Evolutionary conservation across 2,888 invertebrate genomes (phyloP).

Genomic region (Drosophila pullipes): DNA sequence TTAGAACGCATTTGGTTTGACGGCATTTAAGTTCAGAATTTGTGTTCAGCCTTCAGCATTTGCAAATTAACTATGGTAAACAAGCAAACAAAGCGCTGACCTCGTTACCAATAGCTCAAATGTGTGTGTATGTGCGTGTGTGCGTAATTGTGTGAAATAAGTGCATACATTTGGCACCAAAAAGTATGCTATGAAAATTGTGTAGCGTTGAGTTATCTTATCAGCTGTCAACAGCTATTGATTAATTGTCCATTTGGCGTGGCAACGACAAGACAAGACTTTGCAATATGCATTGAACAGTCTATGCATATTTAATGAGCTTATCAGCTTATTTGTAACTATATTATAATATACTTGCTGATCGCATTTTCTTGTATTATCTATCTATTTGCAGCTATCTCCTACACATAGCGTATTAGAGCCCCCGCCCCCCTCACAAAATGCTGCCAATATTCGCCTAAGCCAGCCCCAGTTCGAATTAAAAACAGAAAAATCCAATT

Average conservation of each 20-base stretch:
- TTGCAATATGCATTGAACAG: not conserved
- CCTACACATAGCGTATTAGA: constrained; percentile 36
- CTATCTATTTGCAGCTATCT: constrained; percentile 47
- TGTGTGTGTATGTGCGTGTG: constrained; percentile 1
- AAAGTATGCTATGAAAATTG: constrained; percentile 53
- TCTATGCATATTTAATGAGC: constrained; percentile 25
- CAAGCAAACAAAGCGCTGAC: constrained; percentile 39
- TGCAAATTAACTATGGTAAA: constrained; percentile 76
- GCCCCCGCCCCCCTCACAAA: constrained; percentile 44
- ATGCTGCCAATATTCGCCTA: constrained; percentile 73
- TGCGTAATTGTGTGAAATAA: constrained; percentile 37
- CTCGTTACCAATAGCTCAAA: constrained; percentile 24
- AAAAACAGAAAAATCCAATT: constrained; percentile 25
- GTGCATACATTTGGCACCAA: constrained; percentile 39
- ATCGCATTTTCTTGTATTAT: constrained; percentile 6
- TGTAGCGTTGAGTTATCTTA: constrained; percentile 53
- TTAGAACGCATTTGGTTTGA: constrained; percentile 1
- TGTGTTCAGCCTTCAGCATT: constrained; percentile 62
- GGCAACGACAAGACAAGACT: constrained; percentile 9
- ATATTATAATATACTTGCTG: constrained; percentile 44
- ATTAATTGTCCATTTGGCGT: constrained; percentile 45
- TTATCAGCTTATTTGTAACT: constrained; percentile 23
- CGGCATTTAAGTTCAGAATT: constrained; percentile 50
- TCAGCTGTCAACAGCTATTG: constrained; percentile 58
- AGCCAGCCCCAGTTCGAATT: constrained; percentile 50